Percentiles rank a stretch among this genome's conserved stretches.
These are phyloP conservation scores for Stegastes partitus DNA, from an alignment of 2,113 vertebrate genomes.

Conservation along the genomic window DNA sequence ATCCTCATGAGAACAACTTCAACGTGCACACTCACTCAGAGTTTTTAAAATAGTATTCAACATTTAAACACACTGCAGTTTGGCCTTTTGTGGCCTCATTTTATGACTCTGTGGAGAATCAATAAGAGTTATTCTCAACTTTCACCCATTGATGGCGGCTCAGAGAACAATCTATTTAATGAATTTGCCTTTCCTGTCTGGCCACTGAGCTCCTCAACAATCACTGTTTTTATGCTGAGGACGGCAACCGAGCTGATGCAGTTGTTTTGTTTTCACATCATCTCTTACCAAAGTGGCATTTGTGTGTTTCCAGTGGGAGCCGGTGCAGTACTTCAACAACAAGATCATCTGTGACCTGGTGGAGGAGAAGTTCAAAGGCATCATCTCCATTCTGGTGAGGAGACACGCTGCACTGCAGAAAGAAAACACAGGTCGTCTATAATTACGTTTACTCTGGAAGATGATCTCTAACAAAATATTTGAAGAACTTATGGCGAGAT, in stretches of 20 bases:
- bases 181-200: background rate
- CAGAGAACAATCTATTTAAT: background rate
- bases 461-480: background rate
- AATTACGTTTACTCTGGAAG: background rate
- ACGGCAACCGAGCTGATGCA: background rate
- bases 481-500: background rate
- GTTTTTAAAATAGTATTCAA: background rate
- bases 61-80: background rate
- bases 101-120: too few species aligned
- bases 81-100: background rate
- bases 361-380: conserved; percentile 99
- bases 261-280: background rate
- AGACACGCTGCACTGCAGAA: background rate
- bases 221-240: too few species aligned
- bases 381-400: conserved; percentile 97
- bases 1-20: background rate
- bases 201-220: background rate
- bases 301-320: conserved; percentile 92
- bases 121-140: too few species aligned
- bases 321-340: conserved; percentile 98
- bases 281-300: background rate
- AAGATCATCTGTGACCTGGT: conserved; percentile 99
- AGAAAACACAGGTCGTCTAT: background rate
- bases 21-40: too few species aligned
- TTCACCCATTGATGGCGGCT: too few species aligned